Conservation (phyloP, 2,113 vertebrate genomes). For the Odobenus rosmarus region DNA sequence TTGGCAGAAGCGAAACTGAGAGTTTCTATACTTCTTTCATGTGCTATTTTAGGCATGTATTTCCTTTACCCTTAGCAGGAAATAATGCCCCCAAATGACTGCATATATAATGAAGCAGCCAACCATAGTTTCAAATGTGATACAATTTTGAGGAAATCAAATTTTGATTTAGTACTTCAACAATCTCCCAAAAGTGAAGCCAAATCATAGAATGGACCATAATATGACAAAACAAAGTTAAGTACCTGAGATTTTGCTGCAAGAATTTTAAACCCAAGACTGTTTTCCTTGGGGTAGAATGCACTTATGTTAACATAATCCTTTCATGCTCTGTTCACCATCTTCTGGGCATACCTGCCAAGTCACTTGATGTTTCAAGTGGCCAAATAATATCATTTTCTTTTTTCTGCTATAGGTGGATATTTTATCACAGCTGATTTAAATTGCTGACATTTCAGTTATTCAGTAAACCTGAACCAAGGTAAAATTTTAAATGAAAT, state of each 20-base stretch:
- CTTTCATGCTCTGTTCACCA: not conserved
- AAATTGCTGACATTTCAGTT: not conserved
- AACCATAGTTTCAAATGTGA: not conserved
- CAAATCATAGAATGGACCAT: not conserved
- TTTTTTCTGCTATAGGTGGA: not conserved
- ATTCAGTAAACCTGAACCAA: not conserved
- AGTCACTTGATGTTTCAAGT: not conserved
- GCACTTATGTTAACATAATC: not conserved
- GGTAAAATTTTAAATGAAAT: slow-evolving; percentile 25
- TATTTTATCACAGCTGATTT: not conserved
- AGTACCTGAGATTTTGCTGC: slow-evolving; percentile 7
- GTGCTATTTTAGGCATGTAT: slow-evolving; percentile 2
- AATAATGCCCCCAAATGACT: not conserved
- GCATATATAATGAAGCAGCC: not conserved
- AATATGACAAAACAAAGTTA: not conserved
- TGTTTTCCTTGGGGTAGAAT: not conserved
- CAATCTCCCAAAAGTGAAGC: not conserved
- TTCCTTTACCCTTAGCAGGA: not conserved
- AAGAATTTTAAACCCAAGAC: not conserved
- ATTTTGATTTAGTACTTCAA: not conserved
- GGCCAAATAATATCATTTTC: not conserved
- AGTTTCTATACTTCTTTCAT: not conserved
- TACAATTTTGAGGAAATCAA: not conserved
- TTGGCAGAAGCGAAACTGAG: slow-evolving; percentile 43
- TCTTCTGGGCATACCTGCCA: not conserved